Evolutionary conservation across 2,113 vertebrate species (phyloP), one percentile per base, ranked within the genome.

Genomic region (Nothocercus julius): DNA sequence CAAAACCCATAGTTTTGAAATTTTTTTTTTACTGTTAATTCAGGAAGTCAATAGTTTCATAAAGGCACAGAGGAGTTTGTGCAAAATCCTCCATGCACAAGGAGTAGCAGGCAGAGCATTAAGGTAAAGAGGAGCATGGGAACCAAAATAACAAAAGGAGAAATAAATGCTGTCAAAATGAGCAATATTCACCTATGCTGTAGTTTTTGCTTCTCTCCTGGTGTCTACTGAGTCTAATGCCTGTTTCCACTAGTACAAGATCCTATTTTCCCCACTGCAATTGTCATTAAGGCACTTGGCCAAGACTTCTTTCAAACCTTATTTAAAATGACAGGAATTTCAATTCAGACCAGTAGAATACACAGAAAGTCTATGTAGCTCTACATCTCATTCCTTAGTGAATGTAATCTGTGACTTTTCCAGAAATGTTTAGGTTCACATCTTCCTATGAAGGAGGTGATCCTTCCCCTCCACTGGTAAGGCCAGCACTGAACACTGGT

Each of bases 211-310:
- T 78, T 56, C 20, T 51, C 3, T 58, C 64, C 44, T 19, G 30
- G 28, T 54, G 70, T 49, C 45, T 85, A 8, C 53, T 94, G 12
- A 24, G 49, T 79, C 53, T 86, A 47, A 17, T 61, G 58, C 69
- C 82, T 83, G 68, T 95, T 94, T 69, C 80, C 61, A 53, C 74
- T 68, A 74, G 27, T 69, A 24, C n/a, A 85, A 70, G 87, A 19
- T 70, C 47, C 32, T 59, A 27, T 51, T 93, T 61, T 36, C 76
- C 84, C 61, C 47, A 66, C 42, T 59, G 69, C 24, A 82, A 32
- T 64, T 91, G 53, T 53, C 54, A 44, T 81, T 82, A 73, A 92
- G 47, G 62, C 21, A 76, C 89, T 62, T 59, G 76, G 24, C 58
- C 40, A 67, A 32, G 40, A 11, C 5, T 80, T 92, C 53, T 68